Percentiles rank a stretch among this genome's conserved stretches.
Conservation (phyloP, 2,888 invertebrate species). For the Clepsis dumicolana region DNA sequence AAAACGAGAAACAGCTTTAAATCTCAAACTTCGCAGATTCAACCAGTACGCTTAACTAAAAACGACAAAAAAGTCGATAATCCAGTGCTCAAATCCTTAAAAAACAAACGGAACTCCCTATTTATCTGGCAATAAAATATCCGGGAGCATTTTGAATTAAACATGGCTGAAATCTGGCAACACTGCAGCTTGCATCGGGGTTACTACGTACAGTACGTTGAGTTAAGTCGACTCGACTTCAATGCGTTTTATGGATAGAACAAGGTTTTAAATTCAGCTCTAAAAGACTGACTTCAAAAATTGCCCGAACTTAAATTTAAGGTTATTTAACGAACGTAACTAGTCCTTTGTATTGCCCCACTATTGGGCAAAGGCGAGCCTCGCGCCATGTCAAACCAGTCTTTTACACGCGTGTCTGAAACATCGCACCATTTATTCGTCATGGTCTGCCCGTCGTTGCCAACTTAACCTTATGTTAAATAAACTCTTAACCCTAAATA, state of each 20-base stretch:
- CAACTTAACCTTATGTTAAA: too few species aligned
- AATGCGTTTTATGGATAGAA: not conserved
- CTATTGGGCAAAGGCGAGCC: too few species aligned
- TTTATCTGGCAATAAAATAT: slow-evolving; percentile 33
- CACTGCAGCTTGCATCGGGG: slow-evolving; percentile 28
- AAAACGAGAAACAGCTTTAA: not conserved
- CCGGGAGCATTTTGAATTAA: slow-evolving; percentile 35
- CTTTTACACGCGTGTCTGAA: too few species aligned
- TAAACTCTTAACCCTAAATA: too few species aligned
- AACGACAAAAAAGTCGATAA: slow-evolving; percentile 10
- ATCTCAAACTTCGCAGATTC: not conserved
- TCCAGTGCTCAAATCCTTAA: slow-evolving; percentile 17
- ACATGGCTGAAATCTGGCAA: slow-evolving; percentile 39
- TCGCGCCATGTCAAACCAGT: too few species aligned
- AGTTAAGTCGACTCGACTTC: slow-evolving; percentile 1
- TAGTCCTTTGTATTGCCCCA: too few species aligned
- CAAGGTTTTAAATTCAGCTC: not conserved
- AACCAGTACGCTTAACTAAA: slow-evolving; percentile 9
- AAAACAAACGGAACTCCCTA: slow-evolving; percentile 27
- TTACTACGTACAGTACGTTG: slow-evolving; percentile 11
- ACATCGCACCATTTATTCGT: too few species aligned
- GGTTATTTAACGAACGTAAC: not conserved
- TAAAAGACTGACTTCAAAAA: not conserved
- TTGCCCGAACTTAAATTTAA: too few species aligned
- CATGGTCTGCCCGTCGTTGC: too few species aligned